Evolutionary conservation across 2,888 invertebrate species (phyloP).

Genomic region (Eurois occulta): DNA sequence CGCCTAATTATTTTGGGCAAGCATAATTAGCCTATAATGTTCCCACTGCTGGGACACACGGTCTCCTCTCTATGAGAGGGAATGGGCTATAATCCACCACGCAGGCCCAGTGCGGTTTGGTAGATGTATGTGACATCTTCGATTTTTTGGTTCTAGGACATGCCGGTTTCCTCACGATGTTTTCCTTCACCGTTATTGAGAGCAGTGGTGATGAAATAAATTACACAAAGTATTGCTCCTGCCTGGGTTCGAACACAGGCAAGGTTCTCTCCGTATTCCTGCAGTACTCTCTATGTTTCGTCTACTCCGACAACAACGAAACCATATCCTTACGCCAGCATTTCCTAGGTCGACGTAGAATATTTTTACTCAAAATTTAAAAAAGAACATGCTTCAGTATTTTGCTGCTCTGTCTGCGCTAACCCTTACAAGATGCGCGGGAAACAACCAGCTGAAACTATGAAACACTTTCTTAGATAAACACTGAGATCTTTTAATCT

Average conservation of each 20-base stretch:
- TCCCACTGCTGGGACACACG: too few species aligned
- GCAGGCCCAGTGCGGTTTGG: too few species aligned
- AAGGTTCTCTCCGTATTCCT: neutral
- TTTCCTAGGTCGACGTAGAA: neutral
- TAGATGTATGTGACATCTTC: too few species aligned
- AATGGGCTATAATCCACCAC: too few species aligned
- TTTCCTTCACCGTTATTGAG: too few species aligned
- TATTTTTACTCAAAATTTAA: neutral
- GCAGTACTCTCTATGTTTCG: neutral
- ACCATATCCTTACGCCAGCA: neutral
- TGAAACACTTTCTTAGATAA: constrained; percentile 43
- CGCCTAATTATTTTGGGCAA: neutral
- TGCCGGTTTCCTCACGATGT: too few species aligned
- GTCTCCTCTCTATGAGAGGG: too few species aligned
- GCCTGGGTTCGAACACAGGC: too few species aligned
- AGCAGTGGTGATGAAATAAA: too few species aligned
- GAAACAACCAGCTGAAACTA: constrained; percentile 37
- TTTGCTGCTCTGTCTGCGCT: neutral
- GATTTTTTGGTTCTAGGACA: too few species aligned
- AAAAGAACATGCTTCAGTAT: neutral
- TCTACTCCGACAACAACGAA: neutral
- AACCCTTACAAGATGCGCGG: constrained; percentile 24
- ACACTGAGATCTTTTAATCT: constrained; percentile 46
- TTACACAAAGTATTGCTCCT: too few species aligned
- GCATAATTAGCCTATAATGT: too few species aligned